Base-by-base conservation (phyloP, 1,140 invertebrate genomes). In the Papilio dardanus region DNA sequence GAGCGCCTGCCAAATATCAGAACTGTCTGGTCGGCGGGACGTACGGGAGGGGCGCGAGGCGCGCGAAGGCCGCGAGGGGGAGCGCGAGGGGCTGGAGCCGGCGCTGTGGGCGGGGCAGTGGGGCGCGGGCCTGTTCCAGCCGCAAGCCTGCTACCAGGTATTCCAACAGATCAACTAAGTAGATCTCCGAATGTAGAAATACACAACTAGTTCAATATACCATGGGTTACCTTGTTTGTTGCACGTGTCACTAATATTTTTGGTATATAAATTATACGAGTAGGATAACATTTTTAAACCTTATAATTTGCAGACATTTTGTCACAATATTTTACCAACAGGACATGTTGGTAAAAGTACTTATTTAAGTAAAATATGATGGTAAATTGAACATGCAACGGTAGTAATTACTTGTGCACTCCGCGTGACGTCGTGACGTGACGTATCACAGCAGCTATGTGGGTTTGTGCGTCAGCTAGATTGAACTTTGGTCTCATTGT, bases 1-100 rank as follows among this genome's bases (percentile, higher is more conserved):
- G 78, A 93, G 83, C 75, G 94, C 94, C 67, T 95, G 95, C 82
- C 95, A 95, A 83, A 95, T 96, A 74, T 94, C 93, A 7, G 95
- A 95, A 75, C 71, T 92, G 76, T 83, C 85, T 40, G 84, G 86
- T 19, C 92, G 90, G 42, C 42, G 42, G 42, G 35, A 35, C 0
- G 33, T 33, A 33, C 89, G 83, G 31, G 89, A 84, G 62, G 82
- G 78, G 68, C 75, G 81, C 19, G 84, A 82, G 24, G 65, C 54
- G 16, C 81, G 83, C 10, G 85, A 86, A 16, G 79, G 82, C 7
- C 83, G 67, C 7, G 81, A 81, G 24, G 50, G 76, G 33, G 75
- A 74, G 62, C 80, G 77, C 28, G 76, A 79, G 77, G 74, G 82
- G 8, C 76, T 82, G 75, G 87, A 89, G 74, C 84, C 88, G 31